These are phyloP conservation scores for Cantharis lateralis DNA, from an alignment of 2,888 invertebrate species.

Conservation along the genomic window DNA sequence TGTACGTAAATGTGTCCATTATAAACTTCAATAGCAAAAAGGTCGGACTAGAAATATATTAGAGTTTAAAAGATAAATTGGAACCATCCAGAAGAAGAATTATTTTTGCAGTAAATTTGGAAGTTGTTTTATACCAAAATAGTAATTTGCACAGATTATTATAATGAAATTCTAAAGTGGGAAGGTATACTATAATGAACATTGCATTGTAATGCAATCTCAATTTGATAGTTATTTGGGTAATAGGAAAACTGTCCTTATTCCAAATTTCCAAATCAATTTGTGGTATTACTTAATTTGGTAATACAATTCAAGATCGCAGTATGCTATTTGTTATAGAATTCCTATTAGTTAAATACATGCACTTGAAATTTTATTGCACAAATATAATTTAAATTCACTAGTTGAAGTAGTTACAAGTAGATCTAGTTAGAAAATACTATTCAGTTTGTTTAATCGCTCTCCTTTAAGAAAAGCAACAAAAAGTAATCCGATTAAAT, in stretches of 20 bases:
- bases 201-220: neutral
- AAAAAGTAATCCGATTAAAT: neutral
- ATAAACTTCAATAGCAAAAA: constrained; percentile 92
- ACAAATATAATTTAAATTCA: neutral
- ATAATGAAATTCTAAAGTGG: neutral
- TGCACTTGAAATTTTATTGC: neutral
- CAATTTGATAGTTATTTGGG: neutral
- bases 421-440: neutral
- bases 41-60: constrained; percentile 72
- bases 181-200: neutral
- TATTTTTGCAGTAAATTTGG: neutral
- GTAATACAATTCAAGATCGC: neutral
- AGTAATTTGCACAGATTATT: neutral
- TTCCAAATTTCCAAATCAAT: neutral
- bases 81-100: neutral
- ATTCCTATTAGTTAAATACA: neutral
- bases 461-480: neutral
- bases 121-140: too few relatives aligned
- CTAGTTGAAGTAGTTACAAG: neutral
- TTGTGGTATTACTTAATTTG: neutral
- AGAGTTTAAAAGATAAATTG: neutral
- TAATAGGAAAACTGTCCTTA: neutral
- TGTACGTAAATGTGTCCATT: constrained; percentile 93
- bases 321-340: neutral
- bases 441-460: neutral